These are phyloP conservation scores for Cyrtodaria siliqua DNA, from an alignment of 2,888 invertebrate genomes.

Conservation along the genomic window DNA sequence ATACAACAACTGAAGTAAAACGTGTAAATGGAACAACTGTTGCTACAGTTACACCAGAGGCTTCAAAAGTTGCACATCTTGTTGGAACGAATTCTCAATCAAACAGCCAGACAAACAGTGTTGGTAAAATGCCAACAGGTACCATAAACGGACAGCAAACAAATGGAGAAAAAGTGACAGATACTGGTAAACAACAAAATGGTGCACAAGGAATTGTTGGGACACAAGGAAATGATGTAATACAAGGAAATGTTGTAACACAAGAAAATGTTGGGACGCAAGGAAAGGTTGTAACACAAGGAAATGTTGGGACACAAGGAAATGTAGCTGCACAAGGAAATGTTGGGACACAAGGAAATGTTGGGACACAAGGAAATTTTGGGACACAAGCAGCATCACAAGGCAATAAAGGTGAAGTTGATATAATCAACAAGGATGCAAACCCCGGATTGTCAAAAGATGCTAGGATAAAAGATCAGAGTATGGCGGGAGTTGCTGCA, in stretches of 20 bases:
- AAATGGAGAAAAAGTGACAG: no score
- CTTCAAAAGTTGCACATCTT: not conserved
- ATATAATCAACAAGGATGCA: slow-evolving; percentile 45
- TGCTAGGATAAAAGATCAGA: slow-evolving; percentile 17
- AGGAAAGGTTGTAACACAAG: no score
- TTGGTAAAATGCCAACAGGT: no score
- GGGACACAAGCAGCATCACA: not conserved
- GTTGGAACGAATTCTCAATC: not conserved
- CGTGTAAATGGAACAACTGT: slow-evolving; percentile 9
- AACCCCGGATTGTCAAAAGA: slow-evolving; percentile 47
- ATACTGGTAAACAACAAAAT: no score
- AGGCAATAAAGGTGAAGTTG: slow-evolving; percentile 10
- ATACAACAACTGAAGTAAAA: not conserved
- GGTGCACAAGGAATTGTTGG: not conserved
- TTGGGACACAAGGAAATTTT: not conserved
- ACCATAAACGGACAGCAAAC: not conserved
- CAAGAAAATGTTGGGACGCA: not conserved
- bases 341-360: not conserved
- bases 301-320: not conserved
- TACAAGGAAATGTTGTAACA: not conserved
- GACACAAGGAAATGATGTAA: not conserved
- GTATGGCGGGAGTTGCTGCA: not conserved
- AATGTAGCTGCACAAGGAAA: slow-evolving; percentile 5
- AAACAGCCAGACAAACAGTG: not conserved
- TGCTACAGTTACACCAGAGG: not conserved